Evolutionary conservation across 1,140 invertebrate species (phyloP).

Genomic region (Ceratina japonica): DNA sequence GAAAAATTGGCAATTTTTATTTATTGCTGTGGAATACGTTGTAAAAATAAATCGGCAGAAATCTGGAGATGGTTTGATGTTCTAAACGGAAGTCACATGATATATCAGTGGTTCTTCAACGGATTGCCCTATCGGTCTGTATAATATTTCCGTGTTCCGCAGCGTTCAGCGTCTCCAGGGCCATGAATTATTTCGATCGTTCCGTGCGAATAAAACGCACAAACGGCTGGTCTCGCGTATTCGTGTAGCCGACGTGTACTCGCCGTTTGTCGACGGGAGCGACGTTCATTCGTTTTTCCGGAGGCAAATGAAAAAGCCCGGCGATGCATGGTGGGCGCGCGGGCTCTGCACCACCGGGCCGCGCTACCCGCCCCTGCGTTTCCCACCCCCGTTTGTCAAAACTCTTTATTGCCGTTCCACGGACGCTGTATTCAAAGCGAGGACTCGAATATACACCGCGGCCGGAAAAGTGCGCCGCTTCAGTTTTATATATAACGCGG

Average conservation of each 20-base stretch:
- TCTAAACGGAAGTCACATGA: no score
- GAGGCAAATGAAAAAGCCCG: constrained; percentile 63
- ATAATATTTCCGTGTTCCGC: no score
- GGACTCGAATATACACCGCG: constrained; percentile 61
- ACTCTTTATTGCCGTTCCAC: constrained; percentile 70
- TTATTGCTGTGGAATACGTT: no score
- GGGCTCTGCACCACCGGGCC: constrained; percentile 6
- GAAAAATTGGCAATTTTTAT: constrained; percentile 27
- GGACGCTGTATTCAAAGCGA: constrained; percentile 69
- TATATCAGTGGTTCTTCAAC: no score
- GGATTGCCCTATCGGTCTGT: background rate
- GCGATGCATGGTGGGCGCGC: constrained; percentile 42
- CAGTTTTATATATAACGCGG: constrained; percentile 64
- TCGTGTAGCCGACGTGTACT: constrained; percentile 67
- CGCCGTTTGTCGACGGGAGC: constrained; percentile 62
- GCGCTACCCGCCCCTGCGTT: background rate
- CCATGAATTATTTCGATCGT: constrained; percentile 37
- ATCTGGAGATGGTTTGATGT: no score
- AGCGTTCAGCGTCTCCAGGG: background rate
- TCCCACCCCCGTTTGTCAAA: constrained; percentile 65
- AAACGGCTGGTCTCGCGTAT: constrained; percentile 57
- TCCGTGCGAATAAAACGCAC: constrained; percentile 52
- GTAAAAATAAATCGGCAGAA: no score
- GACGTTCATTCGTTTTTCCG: constrained; percentile 68
- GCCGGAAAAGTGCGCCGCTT: constrained; percentile 65